These are phyloP conservation scores for Drosophila acutilabella DNA, from an alignment of 2,888 invertebrate genomes.

Conservation along the genomic window DNA sequence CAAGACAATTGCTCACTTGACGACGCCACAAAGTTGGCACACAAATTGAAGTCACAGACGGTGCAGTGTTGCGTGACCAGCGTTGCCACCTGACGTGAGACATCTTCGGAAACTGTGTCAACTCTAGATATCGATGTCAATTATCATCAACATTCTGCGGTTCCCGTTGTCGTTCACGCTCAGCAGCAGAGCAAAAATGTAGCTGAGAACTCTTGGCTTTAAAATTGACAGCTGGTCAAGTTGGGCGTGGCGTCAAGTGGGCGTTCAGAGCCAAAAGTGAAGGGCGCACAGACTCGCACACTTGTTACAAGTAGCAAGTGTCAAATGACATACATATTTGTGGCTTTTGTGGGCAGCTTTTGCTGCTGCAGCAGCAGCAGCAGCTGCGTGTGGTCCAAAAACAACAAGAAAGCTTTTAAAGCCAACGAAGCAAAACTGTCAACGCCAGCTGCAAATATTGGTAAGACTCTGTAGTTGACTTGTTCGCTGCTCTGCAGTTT, in stretches of 20 bases:
- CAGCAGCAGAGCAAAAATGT: constrained; percentile 26
- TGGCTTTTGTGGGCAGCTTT: constrained; percentile 65
- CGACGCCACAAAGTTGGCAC: constrained; percentile 11
- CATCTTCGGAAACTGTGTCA: constrained; percentile 58
- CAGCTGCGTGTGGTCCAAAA: constrained; percentile 69
- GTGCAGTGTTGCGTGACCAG: constrained; percentile 47
- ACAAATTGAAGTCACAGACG: neutral
- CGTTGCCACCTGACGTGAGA: constrained; percentile 54
- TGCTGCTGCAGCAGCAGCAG: constrained; percentile 40
- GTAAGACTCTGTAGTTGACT: constrained; percentile 13
- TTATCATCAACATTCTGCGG: constrained; percentile 62
- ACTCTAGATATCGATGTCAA: constrained; percentile 41
- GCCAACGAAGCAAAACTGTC: constrained; percentile 65
- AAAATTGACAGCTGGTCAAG: constrained; percentile 70
- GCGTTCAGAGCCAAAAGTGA: constrained; percentile 53
- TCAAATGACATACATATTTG: constrained; percentile 76
- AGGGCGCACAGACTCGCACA: constrained; percentile 58
- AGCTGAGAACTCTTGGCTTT: constrained; percentile 34
- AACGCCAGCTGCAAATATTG: constrained; percentile 67
- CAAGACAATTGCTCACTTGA: constrained; percentile 81
- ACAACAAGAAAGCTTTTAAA: constrained; percentile 40
- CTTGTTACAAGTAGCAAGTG: constrained; percentile 53
- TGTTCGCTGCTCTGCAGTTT: constrained; percentile 5
- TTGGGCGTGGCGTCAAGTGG: constrained; percentile 41
- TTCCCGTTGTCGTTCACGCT: constrained; percentile 16